These are phyloP conservation scores for Ophioninae sp. DNA, from an alignment of 2,888 invertebrate genomes.

Conservation along the genomic window DNA sequence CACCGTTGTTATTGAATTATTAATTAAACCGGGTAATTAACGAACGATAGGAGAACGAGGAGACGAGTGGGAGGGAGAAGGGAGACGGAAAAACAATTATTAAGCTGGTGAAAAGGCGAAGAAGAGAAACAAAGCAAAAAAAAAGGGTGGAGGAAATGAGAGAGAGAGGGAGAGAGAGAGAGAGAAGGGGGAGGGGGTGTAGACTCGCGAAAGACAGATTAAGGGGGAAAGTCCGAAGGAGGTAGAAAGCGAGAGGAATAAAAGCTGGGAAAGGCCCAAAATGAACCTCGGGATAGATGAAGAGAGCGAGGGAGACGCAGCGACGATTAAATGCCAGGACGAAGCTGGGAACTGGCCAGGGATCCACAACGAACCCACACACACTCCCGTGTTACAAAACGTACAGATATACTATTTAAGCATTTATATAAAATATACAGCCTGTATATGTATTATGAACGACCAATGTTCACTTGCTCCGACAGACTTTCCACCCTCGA, in stretches of 20 bases:
- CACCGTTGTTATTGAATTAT: conserved; percentile 74
- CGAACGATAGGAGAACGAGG: conserved; percentile 75
- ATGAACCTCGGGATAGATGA: neutral
- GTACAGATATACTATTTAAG: conserved; percentile 1
- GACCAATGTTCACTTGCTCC: conserved; percentile 44
- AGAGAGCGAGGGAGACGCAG: neutral
- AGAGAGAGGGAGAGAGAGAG: conserved; percentile 3
- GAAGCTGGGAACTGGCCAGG: conserved; percentile 63
- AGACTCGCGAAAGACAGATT: conserved; percentile 3
- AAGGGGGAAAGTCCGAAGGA: conserved; percentile 29
- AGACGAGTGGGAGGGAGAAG: conserved; percentile 50
- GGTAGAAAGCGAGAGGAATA: conserved; percentile 15
- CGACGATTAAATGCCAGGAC: conserved; percentile 41
- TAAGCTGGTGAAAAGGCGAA: neutral
- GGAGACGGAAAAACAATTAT: conserved; percentile 1
- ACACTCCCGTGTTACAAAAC: neutral
- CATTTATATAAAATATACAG: conserved; percentile 28
- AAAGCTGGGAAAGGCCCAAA: neutral
- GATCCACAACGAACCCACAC: neutral
- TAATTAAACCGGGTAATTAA: conserved; percentile 77
- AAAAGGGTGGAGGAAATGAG: conserved; percentile 6
- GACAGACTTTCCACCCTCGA: conserved; percentile 28
- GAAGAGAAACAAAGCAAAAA: conserved; percentile 6
- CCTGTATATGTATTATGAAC: conserved; percentile 29
- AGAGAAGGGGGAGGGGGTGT: conserved; percentile 11